phyloP scores from a whole-genome alignment of 2,888 invertebrate species.

The Agriopis aurantiaria region DNA sequence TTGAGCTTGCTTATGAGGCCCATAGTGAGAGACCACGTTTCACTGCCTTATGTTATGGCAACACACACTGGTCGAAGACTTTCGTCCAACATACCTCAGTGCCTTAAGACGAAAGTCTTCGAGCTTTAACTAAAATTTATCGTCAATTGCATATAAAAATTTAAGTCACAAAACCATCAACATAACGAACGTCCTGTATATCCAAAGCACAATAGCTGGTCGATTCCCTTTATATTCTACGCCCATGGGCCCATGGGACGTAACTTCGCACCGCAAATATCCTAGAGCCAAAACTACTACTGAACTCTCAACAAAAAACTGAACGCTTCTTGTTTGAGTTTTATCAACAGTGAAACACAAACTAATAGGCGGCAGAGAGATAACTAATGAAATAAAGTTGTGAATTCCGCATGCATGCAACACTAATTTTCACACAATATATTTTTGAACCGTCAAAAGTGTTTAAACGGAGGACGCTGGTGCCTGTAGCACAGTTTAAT shows the following conservation, averaged over 20 bases:
- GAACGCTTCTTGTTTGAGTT: conserved; percentile 48
- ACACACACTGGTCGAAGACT: too few species aligned
- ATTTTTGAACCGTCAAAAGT: too few species aligned
- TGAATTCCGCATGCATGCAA: not conserved
- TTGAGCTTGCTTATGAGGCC: too few species aligned
- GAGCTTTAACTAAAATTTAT: not conserved
- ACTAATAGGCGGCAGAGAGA: not conserved
- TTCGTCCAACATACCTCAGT: too few species aligned
- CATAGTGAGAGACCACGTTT: too few species aligned
- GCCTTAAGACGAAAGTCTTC: too few species aligned
- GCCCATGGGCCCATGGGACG: conserved; percentile 47
- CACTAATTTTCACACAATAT: too few species aligned
- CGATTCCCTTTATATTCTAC: conserved; percentile 19
- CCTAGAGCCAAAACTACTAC: conserved; percentile 45
- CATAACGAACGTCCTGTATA: conserved; percentile 10
- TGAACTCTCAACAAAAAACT: conserved; percentile 59
- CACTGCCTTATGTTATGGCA: too few species aligned
- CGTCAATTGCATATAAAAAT: too few species aligned
- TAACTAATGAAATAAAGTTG: not conserved
- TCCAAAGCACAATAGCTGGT: not conserved
- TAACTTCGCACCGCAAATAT: conserved; percentile 56
- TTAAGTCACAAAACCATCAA: not conserved
- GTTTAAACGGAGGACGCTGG: too few species aligned
- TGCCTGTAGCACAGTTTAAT: too few species aligned
- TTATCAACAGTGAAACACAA: conserved; percentile 20